These are phyloP conservation scores for Crotophaga sulcirostris DNA, from an alignment of 2,113 vertebrate species.

Conservation along the genomic window DNA sequence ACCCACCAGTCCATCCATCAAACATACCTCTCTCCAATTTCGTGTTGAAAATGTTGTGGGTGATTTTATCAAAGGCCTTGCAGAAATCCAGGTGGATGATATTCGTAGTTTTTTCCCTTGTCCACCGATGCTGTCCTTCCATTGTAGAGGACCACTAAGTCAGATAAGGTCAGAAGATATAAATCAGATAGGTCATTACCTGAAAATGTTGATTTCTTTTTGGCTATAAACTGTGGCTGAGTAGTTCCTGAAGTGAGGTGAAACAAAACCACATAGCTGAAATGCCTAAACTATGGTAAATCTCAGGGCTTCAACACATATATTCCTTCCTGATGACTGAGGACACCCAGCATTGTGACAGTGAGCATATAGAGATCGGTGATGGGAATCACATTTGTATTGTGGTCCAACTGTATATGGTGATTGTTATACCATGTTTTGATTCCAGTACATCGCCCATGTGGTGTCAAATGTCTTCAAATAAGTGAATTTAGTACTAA, in stretches of 20 bases:
- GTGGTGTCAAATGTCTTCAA: neutral
- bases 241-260: neutral
- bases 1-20: neutral
- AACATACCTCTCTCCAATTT: neutral
- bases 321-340: neutral
- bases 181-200: neutral
- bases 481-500: neutral
- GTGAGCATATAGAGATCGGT: neutral
- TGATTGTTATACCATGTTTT: neutral
- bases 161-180: neutral
- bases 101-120: neutral
- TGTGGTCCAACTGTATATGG: neutral
- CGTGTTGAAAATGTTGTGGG: neutral
- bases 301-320: neutral
- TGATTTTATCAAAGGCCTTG: neutral
- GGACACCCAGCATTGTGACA: neutral
- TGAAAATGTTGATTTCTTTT: neutral
- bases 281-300: neutral
- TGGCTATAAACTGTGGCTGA: neutral
- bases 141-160: neutral
- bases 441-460: neutral
- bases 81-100: neutral
- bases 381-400: neutral
- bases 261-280: neutral
- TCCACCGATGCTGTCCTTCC: too few relatives aligned